Evolutionary conservation across 2,888 invertebrate genomes (phyloP), one percentile per base, ranked within the genome.

Genomic region (Drosophila heteroneura): DNA sequence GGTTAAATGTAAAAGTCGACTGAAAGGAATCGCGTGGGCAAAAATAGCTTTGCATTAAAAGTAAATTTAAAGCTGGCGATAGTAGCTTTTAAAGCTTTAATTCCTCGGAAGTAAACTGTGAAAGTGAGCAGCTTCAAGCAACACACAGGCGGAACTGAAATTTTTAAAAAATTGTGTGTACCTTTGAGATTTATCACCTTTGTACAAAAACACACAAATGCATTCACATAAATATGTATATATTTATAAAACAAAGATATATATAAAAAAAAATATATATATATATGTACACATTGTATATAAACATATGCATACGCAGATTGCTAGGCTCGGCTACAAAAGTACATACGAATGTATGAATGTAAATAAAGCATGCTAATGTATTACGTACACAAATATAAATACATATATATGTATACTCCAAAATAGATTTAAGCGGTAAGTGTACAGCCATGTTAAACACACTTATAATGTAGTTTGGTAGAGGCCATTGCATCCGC

Each of bases 1-100:
- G 52, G n/a, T 52, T 47, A 44, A 71, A 72, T 61, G 57, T 64
- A 14, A 73, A 64, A 58, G 41, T 49, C 60, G 65, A 79, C 79
- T 68, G 30, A 76, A 76, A 79, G 80, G 77, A 81, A 77, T 74
- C 53, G 39, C 39, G 51, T 63, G 62, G 53, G 47, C 73, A 69
- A 62, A 47, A 52, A 57, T 70, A 70, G 79, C 81, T 79, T 79
- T 68, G 30, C 49, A 56, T 47, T 44, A 66, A 65, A 73, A 73
- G 65, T 60, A 57, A 77, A 61, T 72, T 61, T 74, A 65, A 79
- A 77, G 77, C 74, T 77, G 39, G 41, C 59, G 54, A 59, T 33
- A 32, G 61, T 22, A 77, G 81, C 81, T 77, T 79, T 77, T 28
- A 77, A 79, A 81, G 79, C 79, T 79, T 66, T 61, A 68, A 76